Evolutionary conservation across 2,113 vertebrate genomes (phyloP), one percentile per base, ranked within the genome.

Genomic region (Siniperca chuatsi): DNA sequence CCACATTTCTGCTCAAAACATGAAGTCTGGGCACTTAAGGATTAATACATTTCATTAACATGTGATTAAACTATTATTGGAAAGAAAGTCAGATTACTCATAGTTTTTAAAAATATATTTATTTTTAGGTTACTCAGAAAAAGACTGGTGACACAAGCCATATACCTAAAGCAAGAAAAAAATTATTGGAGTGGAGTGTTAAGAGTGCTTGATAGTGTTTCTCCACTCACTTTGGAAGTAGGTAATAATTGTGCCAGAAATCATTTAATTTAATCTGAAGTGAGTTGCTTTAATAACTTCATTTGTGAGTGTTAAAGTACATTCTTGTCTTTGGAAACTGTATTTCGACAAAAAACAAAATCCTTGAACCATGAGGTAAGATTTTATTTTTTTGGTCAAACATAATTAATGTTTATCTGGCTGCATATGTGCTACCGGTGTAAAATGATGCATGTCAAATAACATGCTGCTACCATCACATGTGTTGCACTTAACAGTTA

Each of bases 1-100:
- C 20, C 18, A 29, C 35, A 50, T 37, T 25, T 44, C 70, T 78
- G 12, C 46, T 71, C 5, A 61, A 74, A 76, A 77, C 68, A 62
- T 29, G 20, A 71, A 15, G 21, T 3, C n/a, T 0, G 44, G 4
- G 15, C 40, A 2, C 1, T 23, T 15, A 35, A 3, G 8, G 68
- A 64, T 40, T 21, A 33, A 12, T 2, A 25, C 8, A 21, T 25
- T 67, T 60, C 1, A 48, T 12, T 25, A 29, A 42, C 40, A 46
- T 29, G n/a, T 46, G 6, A 50, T 18, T 40, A 33, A 16, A 68
- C 35, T 33, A 33, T 21, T 58, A 9, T 37, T n/a, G 2, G 29
- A 52, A 52, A 61, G 2, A 40, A 40, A 21, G 20, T 50, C 18
- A 18, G 16, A 40, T 8, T 2, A 33, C 10, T 21, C n/a, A 29